Percentiles rank a stretch among this genome's conserved stretches.
Evolutionary conservation across 2,113 vertebrate species (phyloP).

Genomic region (Gallinago paraguaiae): DNA sequence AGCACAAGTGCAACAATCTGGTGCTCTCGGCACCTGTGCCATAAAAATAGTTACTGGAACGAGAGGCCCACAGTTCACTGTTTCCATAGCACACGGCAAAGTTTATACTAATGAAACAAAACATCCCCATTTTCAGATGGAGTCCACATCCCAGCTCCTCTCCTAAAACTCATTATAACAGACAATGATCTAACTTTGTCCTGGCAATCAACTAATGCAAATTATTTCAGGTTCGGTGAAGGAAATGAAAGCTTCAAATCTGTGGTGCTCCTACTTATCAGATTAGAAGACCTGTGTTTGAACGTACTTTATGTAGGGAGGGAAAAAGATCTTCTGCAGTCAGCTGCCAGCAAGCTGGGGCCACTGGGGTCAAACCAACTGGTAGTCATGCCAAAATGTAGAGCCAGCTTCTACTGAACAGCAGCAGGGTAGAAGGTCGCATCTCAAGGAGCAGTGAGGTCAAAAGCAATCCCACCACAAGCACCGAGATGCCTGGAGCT

Average conservation of each 20-base stretch:
- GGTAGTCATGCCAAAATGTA: not conserved
- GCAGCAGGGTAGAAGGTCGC: accelerated
- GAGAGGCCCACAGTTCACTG: not conserved
- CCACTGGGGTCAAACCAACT: not conserved
- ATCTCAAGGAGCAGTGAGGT: not conserved
- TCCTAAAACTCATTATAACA: not conserved
- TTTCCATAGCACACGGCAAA: not conserved
- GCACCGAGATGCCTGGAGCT: not conserved
- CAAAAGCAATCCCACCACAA: not conserved
- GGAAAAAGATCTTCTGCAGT: not conserved
- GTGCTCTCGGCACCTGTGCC: not conserved
- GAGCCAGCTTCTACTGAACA: not conserved
- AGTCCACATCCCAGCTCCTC: not conserved
- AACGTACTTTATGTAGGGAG: not conserved
- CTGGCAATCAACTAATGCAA: not conserved
- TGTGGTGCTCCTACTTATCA: not conserved
- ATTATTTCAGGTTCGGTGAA: not conserved
- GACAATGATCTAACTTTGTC: not conserved
- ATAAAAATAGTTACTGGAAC: not conserved
- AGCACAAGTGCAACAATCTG: not conserved
- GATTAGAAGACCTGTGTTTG: not conserved
- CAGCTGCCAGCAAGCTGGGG: not conserved
- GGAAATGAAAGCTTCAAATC: not conserved
- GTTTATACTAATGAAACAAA: not conserved
- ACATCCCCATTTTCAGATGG: not conserved